Evolutionary conservation across 2,113 vertebrate genomes (phyloP).

Genomic region (Noctilio leporinus): DNA sequence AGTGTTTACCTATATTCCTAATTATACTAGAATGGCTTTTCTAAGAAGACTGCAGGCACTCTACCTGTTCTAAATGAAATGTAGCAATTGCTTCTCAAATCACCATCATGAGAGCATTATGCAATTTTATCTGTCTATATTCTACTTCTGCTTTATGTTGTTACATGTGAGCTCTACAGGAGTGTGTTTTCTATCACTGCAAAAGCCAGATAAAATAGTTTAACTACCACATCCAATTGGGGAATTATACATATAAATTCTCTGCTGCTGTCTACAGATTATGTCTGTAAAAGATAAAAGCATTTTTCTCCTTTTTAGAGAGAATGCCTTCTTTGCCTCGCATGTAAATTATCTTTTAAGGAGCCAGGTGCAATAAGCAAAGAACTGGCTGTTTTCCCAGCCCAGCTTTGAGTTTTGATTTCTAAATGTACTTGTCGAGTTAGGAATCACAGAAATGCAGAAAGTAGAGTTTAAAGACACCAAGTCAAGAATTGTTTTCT

Average conservation of each 20-base stretch:
- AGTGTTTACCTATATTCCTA: slow-evolving; percentile 44
- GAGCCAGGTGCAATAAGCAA: slow-evolving; percentile 53
- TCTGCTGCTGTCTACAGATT: slow-evolving; percentile 42
- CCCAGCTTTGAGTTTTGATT: slow-evolving; percentile 43
- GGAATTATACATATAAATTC: slow-evolving; percentile 56
- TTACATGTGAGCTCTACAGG: background rate
- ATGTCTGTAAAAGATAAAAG: slow-evolving; percentile 66
- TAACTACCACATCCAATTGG: slow-evolving; percentile 54
- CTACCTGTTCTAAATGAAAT: slow-evolving; percentile 67
- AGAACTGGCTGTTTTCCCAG: slow-evolving; percentile 54
- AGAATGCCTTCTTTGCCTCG: slow-evolving; percentile 30
- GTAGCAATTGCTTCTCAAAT: slow-evolving; percentile 56
- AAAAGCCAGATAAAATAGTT: slow-evolving; percentile 65
- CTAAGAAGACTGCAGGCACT: slow-evolving; percentile 28
- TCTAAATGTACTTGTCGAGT: slow-evolving; percentile 54
- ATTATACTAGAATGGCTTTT: slow-evolving; percentile 58
- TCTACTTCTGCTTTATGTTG: slow-evolving; percentile 46
- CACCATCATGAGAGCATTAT: slow-evolving; percentile 43
- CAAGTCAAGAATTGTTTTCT: slow-evolving; percentile 26
- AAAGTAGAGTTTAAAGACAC: slow-evolving; percentile 59
- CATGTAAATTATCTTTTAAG: slow-evolving; percentile 64
- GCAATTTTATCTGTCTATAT: slow-evolving; percentile 43
- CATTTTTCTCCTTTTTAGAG: slow-evolving; percentile 58
- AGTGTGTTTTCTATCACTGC: slow-evolving; percentile 40
- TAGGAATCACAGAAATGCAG: slow-evolving; percentile 59